These are phyloP conservation scores for Ptychochromis oligacanthus DNA, from an alignment of 2,113 vertebrate species.

Conservation along the genomic window DNA sequence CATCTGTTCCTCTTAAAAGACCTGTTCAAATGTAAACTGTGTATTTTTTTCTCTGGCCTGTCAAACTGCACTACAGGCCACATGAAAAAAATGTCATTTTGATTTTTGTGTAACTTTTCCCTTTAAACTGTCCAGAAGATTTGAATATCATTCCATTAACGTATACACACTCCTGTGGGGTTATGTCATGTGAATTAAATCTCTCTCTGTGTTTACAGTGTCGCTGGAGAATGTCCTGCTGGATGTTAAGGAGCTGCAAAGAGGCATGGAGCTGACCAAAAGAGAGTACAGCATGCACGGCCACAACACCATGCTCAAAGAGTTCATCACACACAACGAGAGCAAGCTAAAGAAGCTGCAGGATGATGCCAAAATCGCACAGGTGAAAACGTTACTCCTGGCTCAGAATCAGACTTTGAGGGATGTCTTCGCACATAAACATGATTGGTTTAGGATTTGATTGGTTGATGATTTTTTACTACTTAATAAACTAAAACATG, in stretches of 20 bases:
- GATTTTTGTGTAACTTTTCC: not conserved
- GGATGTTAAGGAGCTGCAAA: conserved; percentile 93
- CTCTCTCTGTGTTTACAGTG: conserved; percentile 74
- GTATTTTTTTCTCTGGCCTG: not conserved
- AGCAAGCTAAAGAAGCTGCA: conserved; percentile 92
- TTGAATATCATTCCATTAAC: no score
- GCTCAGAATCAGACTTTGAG: not conserved
- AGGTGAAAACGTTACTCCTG: conserved; percentile 76
- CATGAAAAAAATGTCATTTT: not conserved
- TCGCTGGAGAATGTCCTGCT: conserved; percentile 95
- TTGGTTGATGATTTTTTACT: not conserved
- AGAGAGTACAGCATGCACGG: conserved; percentile 92
- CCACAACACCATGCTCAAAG: conserved; percentile 87
- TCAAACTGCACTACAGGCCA: not conserved
- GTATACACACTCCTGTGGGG: not conserved
- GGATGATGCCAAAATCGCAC: conserved; percentile 91
- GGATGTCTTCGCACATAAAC: not conserved
- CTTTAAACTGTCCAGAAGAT: not conserved
- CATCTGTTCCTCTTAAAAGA: not conserved
- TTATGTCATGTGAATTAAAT: not conserved
- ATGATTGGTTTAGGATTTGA: not conserved
- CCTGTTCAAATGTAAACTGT: not conserved
- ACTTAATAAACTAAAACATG: no score
- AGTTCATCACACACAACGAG: conserved; percentile 88
- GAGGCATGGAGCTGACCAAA: conserved; percentile 93